phyloP scores from a whole-genome alignment of 2,888 invertebrate species.

The Plebejus anna region DNA sequence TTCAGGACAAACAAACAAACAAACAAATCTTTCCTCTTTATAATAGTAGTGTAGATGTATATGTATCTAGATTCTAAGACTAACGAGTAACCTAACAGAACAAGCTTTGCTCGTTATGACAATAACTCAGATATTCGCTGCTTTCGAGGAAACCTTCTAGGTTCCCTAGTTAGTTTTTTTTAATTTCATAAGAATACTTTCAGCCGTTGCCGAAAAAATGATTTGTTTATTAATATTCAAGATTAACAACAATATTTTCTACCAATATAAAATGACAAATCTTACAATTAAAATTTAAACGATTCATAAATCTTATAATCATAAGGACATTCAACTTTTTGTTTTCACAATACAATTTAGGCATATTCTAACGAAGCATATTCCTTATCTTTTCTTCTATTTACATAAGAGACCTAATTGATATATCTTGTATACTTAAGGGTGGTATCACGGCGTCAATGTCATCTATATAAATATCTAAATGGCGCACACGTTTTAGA shows the following conservation, averaged over 20 bases:
- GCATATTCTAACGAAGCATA: not conserved
- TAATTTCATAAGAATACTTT: too few species aligned
- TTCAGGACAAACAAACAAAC: too few species aligned
- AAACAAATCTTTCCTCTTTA: too few species aligned
- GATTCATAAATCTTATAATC: not conserved
- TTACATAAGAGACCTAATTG: not conserved
- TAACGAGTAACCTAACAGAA: too few species aligned
- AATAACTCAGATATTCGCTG: too few species aligned
- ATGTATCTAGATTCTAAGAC: not conserved
- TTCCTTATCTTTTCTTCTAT: not conserved
- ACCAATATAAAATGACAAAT: not conserved
- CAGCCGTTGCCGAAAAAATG: too few species aligned
- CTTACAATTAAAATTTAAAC: not conserved
- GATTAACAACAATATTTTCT: not conserved
- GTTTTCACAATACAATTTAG: not conserved
- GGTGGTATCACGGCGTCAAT: not conserved
- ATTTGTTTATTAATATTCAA: too few species aligned
- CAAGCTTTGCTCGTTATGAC: too few species aligned
- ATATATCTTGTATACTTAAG: constrained; percentile 6
- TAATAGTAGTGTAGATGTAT: not conserved
- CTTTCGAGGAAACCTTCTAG: too few species aligned
- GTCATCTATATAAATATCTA: constrained; percentile 24
- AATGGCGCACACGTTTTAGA: constrained; percentile 25
- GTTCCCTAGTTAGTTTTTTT: too few species aligned
- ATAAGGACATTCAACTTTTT: not conserved